Conservation (phyloP, 2,113 vertebrate species). For the Coracopsis vasa region DNA sequence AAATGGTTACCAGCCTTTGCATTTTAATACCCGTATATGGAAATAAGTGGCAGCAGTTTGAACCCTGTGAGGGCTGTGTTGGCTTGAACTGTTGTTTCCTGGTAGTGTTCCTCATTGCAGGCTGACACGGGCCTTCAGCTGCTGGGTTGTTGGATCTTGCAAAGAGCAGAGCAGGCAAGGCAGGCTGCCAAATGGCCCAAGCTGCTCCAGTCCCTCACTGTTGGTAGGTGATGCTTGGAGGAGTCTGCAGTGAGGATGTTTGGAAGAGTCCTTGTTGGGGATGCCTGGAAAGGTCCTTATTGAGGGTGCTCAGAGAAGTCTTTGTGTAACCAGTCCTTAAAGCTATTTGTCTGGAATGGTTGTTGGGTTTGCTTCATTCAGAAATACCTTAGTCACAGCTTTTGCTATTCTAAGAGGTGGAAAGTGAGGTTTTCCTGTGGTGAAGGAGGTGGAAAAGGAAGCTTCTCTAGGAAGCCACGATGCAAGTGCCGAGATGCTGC, state of each 20-base stretch:
- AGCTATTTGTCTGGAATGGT: neutral
- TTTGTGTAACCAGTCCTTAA: accelerated
- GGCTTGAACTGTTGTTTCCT: neutral
- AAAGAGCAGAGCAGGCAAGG: neutral
- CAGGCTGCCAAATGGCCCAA: neutral
- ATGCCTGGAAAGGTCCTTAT: neutral
- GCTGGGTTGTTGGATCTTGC: neutral
- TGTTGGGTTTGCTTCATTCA: neutral
- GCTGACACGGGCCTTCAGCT: neutral
- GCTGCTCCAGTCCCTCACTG: neutral
- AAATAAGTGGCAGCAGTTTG: neutral
- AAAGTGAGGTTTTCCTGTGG: neutral
- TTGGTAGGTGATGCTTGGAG: neutral
- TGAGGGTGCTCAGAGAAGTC: neutral
- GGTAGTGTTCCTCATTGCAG: neutral
- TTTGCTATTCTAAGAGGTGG: neutral
- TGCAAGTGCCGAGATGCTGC: neutral
- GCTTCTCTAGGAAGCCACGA: neutral
- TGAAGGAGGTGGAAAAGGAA: neutral
- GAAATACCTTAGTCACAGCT: neutral
- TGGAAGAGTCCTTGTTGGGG: neutral
- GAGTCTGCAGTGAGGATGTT: neutral
- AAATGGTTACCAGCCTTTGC: neutral
- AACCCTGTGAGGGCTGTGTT: neutral
- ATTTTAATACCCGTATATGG: neutral